Evolutionary conservation across 1,140 invertebrate species (phyloP).

Genomic region (Augochlora pura): DNA sequence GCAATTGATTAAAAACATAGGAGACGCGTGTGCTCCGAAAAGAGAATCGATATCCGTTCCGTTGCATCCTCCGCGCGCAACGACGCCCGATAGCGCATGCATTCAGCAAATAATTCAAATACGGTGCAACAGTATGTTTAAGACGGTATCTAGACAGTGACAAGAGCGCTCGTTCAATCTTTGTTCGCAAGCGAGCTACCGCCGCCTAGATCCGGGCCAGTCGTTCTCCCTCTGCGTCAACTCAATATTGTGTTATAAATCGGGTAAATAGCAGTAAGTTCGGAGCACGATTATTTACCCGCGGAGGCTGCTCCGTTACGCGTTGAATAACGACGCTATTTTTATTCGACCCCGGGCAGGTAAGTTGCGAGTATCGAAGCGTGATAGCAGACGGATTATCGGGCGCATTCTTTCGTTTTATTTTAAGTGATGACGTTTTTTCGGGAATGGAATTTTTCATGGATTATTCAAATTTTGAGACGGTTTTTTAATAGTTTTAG

Average conservation of each 20-base stretch:
- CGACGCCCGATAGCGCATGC: not conserved
- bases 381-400: not conserved
- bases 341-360: not conserved
- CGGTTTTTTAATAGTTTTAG: too few relatives aligned
- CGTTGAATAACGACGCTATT: not conserved
- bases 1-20: too few relatives aligned
- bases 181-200: not conserved
- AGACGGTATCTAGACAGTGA: not conserved
- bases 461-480: too few relatives aligned
- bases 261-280: not conserved
- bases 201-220: not conserved
- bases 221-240: not conserved
- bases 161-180: not conserved
- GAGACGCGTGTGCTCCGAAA: too few relatives aligned
- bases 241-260: slow-evolving; percentile 3
- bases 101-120: not conserved
- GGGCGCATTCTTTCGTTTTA: too few relatives aligned
- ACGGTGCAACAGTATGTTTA: not conserved
- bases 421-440: not conserved
- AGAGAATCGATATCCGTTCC: not conserved
- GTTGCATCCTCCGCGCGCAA: not conserved
- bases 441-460: too few relatives aligned
- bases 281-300: not conserved
- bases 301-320: not conserved
- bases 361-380: not conserved